Percentiles rank a stretch among this genome's conserved stretches.
These are phyloP conservation scores for Macaria liturata DNA, from an alignment of 2,888 invertebrate species.

Conservation along the genomic window DNA sequence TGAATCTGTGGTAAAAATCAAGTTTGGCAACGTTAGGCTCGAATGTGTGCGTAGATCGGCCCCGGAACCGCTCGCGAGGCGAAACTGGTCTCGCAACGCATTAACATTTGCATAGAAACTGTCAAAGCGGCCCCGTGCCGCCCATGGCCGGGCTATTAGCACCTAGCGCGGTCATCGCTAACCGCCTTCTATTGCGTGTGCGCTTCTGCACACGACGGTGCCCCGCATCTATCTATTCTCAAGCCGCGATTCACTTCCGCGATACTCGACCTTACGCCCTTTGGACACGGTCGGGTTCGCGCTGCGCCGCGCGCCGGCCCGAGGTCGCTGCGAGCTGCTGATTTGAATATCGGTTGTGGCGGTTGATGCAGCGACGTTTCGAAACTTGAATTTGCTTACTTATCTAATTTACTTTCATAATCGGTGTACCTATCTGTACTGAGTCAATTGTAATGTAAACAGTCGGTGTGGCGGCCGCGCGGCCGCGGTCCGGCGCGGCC, in stretches of 20 bases:
- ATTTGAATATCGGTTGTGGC: conserved; percentile 46
- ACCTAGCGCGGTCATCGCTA: conserved; percentile 54
- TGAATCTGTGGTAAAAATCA: conserved; percentile 53
- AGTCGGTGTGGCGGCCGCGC: conserved; percentile 20
- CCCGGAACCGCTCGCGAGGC: conserved; percentile 73
- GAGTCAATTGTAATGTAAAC: conserved; percentile 36
- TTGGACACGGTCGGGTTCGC: conserved; percentile 31
- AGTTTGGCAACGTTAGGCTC: conserved; percentile 58
- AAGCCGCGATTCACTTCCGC: conserved; percentile 32
- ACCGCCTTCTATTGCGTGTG: conserved; percentile 46
- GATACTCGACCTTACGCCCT: conserved; percentile 43
- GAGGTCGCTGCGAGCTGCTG: conserved; percentile 28
- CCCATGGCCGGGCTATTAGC: conserved; percentile 66
- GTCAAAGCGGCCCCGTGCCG: conserved; percentile 70
- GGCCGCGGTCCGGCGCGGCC: conserved; percentile 6
- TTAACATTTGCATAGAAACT: conserved; percentile 82
- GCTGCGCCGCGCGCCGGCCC: conserved; percentile 1
- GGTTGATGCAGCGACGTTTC: conserved; percentile 42
- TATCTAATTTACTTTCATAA: conserved; percentile 46
- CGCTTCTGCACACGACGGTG: conserved; percentile 50
- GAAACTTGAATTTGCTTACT: conserved; percentile 38
- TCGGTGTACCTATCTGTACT: conserved; percentile 33
- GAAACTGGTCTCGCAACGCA: conserved; percentile 79
- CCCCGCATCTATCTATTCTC: conserved; percentile 31
- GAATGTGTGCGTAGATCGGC: conserved; percentile 66